Conservation (phyloP, 2,113 vertebrate species). For the Cynocephalus volans region DNA sequence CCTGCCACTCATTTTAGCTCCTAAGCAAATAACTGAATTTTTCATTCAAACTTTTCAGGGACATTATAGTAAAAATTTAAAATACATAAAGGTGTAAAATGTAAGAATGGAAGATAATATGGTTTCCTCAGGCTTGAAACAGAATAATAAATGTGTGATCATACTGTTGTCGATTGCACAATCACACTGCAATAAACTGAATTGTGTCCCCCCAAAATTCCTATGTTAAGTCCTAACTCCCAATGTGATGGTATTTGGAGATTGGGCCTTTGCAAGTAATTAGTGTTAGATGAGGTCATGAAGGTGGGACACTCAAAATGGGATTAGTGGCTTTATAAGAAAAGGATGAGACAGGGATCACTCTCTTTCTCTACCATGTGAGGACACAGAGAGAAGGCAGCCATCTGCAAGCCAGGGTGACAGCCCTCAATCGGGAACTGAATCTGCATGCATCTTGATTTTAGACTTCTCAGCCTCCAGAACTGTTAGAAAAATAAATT, state of each 20-base stretch:
- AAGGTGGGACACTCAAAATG: neutral
- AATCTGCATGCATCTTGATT: neutral
- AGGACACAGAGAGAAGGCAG: neutral
- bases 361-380: neutral
- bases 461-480: neutral
- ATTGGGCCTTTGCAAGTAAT: neutral
- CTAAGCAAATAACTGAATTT: slow-evolving; percentile 51
- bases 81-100: neutral
- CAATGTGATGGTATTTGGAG: neutral
- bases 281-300: neutral
- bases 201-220: neutral
- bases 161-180: neutral
- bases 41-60: slow-evolving; percentile 35
- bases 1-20: slow-evolving; percentile 39
- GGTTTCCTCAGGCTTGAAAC: slow-evolving; percentile 19
- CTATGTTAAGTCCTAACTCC: neutral
- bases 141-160: neutral
- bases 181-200: neutral
- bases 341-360: neutral
- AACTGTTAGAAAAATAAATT: neutral
- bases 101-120: slow-evolving; percentile 14
- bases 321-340: neutral
- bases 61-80: neutral
- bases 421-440: neutral
- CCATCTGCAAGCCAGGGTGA: neutral